These are phyloP conservation scores for Littorina saxatilis DNA, from an alignment of 1,140 invertebrate species.

Conservation along the genomic window DNA sequence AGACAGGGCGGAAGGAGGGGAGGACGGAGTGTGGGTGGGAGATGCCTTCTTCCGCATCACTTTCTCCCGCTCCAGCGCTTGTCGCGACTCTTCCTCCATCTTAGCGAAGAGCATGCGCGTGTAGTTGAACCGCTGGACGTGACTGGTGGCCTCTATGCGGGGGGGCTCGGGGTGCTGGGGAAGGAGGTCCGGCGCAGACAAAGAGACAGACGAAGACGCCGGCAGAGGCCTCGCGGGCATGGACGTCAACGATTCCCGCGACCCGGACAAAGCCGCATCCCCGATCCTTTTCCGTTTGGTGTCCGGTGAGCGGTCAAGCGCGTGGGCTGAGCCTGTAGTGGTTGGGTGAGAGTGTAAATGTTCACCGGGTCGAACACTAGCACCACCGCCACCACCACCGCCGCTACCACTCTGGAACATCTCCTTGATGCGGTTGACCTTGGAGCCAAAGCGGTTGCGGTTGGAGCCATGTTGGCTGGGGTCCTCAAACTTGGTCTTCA, in stretches of 20 bases:
- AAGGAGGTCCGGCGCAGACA: constrained; percentile 24
- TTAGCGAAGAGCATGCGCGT: constrained; percentile 95
- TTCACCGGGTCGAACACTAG: not conserved
- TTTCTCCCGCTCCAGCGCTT: constrained; percentile 69
- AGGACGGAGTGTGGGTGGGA: constrained; percentile 41
- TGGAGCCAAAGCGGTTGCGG: constrained; percentile 50
- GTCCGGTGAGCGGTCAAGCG: constrained; percentile 54
- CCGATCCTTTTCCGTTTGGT: constrained; percentile 53
- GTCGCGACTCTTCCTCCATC: constrained; percentile 79
- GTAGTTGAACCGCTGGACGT: constrained; percentile 86
- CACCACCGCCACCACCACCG: constrained; percentile 26
- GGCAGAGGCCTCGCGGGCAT: not conserved
- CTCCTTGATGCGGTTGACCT: constrained; percentile 63
- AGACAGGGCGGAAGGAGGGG: constrained; percentile 51
- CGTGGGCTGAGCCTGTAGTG: constrained; percentile 1
- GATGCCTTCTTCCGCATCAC: constrained; percentile 76
- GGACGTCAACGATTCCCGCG: constrained; percentile 2
- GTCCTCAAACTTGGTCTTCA: constrained; percentile 46
- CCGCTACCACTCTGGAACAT: constrained; percentile 53
- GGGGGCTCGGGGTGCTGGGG: constrained; percentile 36
- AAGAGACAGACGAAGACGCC: constrained; percentile 1
- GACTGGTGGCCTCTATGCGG: constrained; percentile 61
- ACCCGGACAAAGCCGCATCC: constrained; percentile 27
- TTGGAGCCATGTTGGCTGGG: not conserved
- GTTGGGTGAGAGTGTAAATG: not conserved